A percentile compares a stretch with the other conserved stretches of the same genome.
phyloP scores from a whole-genome alignment of 2,888 invertebrate genomes.

The Acrocyrtus sp. region DNA sequence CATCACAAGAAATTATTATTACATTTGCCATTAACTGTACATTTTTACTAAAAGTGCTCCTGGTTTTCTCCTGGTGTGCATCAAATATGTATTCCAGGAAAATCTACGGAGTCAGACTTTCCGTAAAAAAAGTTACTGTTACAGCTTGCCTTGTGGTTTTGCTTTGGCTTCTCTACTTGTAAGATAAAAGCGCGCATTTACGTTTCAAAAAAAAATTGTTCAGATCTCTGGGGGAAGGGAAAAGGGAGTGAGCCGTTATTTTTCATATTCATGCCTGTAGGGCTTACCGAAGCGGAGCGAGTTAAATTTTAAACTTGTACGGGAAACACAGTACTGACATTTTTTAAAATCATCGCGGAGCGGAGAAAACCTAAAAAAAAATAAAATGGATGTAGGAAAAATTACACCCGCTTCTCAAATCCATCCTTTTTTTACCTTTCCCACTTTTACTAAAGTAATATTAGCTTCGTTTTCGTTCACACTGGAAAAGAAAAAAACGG shows the following conservation, averaged over 20 bases:
- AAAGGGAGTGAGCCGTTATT: conserved; percentile 21
- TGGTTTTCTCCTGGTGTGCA: neutral
- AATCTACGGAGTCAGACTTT: neutral
- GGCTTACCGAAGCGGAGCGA: neutral
- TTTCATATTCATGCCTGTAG: conserved; percentile 22
- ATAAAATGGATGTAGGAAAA: too few relatives aligned
- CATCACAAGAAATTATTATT: conserved; percentile 27
- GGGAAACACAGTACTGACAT: too few relatives aligned
- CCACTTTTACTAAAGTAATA: too few relatives aligned
- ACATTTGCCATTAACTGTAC: conserved; percentile 8
- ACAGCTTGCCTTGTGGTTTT: neutral
- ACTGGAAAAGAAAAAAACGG: too few relatives aligned
- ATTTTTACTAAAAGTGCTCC: neutral
- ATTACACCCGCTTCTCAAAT: too few relatives aligned
- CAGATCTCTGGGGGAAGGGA: conserved; percentile 20
- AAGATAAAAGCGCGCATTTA: neutral
- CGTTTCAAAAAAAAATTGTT: conserved; percentile 2
- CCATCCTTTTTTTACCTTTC: too few relatives aligned
- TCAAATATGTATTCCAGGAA: neutral
- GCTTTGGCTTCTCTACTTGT: neutral
- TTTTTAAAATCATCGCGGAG: too few relatives aligned
- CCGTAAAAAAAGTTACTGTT: neutral
- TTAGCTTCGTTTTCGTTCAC: too few relatives aligned
- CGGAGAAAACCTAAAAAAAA: too few relatives aligned
- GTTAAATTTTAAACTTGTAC: neutral